Conservation (phyloP, 2,113 vertebrate species). For the Rhombomys opimus region DNA sequence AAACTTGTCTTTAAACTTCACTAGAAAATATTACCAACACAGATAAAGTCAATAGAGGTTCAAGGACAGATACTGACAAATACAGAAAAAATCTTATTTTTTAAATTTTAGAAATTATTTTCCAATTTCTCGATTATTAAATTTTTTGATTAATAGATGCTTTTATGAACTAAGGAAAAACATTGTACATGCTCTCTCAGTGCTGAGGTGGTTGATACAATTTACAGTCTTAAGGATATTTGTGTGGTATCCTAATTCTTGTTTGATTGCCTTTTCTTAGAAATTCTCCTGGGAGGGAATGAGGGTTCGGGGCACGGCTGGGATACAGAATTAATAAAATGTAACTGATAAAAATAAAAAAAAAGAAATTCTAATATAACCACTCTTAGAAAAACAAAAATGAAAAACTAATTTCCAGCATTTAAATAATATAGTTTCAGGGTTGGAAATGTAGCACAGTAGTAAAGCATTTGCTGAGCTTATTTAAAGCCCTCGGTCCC, state of each 20-base stretch:
- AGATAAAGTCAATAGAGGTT: neutral
- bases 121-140: neutral
- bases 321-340: too few species aligned
- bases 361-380: neutral
- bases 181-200: neutral
- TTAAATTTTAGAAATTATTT: slow-evolving; percentile 1
- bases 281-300: neutral
- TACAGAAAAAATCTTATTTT: neutral
- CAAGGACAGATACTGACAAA: neutral
- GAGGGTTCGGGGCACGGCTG: too few species aligned
- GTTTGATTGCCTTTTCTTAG: neutral
- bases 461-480: neutral
- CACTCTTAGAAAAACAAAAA: neutral
- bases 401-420: neutral
- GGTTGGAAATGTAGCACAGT: neutral
- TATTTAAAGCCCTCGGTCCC: neutral
- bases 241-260: neutral
- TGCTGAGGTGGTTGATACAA: neutral
- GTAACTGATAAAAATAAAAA: too few species aligned
- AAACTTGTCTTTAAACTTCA: slow-evolving; percentile 9
- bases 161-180: slow-evolving; percentile 11
- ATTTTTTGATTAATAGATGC: neutral
- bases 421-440: slow-evolving; percentile 32
- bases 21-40: neutral
- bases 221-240: neutral